Base-by-base conservation (phyloP, 2,113 vertebrate species). In the Falcunculus frontatus region DNA sequence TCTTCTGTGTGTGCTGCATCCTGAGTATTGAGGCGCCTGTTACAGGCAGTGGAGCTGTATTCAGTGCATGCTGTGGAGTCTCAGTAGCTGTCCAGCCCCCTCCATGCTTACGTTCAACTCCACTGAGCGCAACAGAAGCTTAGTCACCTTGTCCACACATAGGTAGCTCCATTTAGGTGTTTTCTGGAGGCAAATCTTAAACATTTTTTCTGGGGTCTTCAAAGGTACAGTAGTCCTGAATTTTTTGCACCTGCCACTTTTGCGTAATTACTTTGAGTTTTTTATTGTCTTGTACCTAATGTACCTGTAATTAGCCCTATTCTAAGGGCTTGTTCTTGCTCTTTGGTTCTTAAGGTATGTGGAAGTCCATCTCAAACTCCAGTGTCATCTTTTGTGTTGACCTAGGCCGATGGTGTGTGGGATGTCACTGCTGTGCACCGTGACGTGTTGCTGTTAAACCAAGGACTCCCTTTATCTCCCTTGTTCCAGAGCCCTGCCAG, bases 361-460 rank as follows among this genome's bases (percentile, higher is more conserved):
- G 32, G 25, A 83, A 76, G 16, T 42, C 20, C 11, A 57, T 44
- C 20, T 79, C 23, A 37, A 69, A 72, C 29, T 15, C 32, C 35
- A 63, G 46, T 53, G 35, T 41, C 11, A 6, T 46, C 16, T 69
- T 53, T 13, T 55, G 11, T 72, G 27, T 57, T 70, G 59, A 22
- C 53, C 44, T 69, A 20, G 10, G 9, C 16, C 13, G 25, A 13
- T 30, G 26, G 26, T 11, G 5, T 47, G 37, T 62, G 41, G 72
- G 52, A 42, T 73, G 56, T 65, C 10, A 20, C 41, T 70, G 32
- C 59, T 11, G 13, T 8, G 22, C 6, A 2, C 33, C 39, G 7
- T 0, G 2, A 42, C 2, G 4, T 27, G 25, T 35, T 80, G n/a
- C 53, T 68, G 2, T 55, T n/a, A n/a, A 41, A 7, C 26, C 21